Evolutionary conservation across 2,888 invertebrate genomes (phyloP).

Genomic region (Pocota personata): DNA sequence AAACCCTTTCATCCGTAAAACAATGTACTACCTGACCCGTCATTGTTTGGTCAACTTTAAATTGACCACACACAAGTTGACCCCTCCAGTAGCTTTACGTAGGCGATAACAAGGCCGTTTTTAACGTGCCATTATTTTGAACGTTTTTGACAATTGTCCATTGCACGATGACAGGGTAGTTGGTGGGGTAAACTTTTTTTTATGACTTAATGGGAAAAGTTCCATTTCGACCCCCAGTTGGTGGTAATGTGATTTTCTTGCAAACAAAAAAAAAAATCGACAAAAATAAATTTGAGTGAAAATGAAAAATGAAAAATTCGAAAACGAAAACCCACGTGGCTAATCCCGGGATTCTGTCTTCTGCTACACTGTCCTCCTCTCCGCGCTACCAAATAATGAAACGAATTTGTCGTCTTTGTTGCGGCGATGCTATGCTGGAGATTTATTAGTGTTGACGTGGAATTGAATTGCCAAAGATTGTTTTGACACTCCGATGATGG

Average conservation of each 20-base stretch:
- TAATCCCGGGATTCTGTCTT: neutral
- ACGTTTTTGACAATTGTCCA: neutral
- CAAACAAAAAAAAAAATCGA: neutral
- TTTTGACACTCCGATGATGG: constrained; percentile 39
- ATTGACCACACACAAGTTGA: neutral
- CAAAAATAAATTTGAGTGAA: neutral
- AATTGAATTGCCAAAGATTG: constrained; percentile 1
- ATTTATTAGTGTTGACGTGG: constrained; percentile 30
- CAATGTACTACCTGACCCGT: neutral
- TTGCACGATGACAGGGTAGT: neutral
- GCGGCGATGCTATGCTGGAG: neutral
- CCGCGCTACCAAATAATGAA: neutral
- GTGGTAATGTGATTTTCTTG: too few species aligned
- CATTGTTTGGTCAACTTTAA: constrained; percentile 1
- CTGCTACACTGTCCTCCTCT: neutral
- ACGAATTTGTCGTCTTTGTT: neutral
- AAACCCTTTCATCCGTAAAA: constrained; percentile 17
- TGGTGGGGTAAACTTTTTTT: neutral
- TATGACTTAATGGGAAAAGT: constrained; percentile 3
- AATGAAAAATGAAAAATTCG: neutral
- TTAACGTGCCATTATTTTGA: constrained; percentile 1
- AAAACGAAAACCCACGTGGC: constrained; percentile 14
- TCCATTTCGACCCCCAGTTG: neutral
- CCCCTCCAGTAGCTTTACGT: too few species aligned
- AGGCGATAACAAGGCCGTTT: neutral